These are phyloP conservation scores for Epinotia bilunana DNA, from an alignment of 2,888 invertebrate genomes.

Conservation along the genomic window DNA sequence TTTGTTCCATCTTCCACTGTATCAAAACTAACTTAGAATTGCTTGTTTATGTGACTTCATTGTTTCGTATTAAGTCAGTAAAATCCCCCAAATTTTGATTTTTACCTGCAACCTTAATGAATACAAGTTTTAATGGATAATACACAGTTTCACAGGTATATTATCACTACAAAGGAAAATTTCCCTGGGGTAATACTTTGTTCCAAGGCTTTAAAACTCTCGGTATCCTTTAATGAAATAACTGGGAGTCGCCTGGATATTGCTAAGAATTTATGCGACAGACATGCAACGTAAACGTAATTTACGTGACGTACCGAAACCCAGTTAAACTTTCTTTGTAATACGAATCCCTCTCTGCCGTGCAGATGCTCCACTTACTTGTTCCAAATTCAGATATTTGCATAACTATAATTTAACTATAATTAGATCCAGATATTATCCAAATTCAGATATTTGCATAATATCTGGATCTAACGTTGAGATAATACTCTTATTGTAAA, in stretches of 20 bases:
- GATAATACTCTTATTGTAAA: background rate
- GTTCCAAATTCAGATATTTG: constrained; percentile 65
- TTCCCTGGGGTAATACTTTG: constrained; percentile 37
- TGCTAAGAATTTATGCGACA: constrained; percentile 43
- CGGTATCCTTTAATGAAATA: constrained; percentile 38
- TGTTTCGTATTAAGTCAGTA: constrained; percentile 10
- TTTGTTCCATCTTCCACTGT: constrained; percentile 32
- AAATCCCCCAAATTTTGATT: background rate
- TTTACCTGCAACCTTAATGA: constrained; percentile 13
- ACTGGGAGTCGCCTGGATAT: constrained; percentile 36
- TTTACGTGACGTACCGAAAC: constrained; percentile 48
- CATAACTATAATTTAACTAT: no score
- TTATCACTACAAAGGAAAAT: constrained; percentile 27
- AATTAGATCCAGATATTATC: no score
- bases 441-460: constrained; percentile 65
- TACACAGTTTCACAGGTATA: constrained; percentile 25
- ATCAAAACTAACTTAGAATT: constrained; percentile 29
- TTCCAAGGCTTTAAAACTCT: constrained; percentile 32
- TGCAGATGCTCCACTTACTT: constrained; percentile 62
- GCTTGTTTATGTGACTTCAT: constrained; percentile 16
- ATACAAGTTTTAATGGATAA: constrained; percentile 16
- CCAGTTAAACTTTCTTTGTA: constrained; percentile 55
- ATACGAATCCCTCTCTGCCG: constrained; percentile 55
- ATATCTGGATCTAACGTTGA: constrained; percentile 48
- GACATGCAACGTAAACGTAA: constrained; percentile 37